phyloP scores from a whole-genome alignment of 2,113 vertebrate genomes.

The Takifugu flavidus region DNA sequence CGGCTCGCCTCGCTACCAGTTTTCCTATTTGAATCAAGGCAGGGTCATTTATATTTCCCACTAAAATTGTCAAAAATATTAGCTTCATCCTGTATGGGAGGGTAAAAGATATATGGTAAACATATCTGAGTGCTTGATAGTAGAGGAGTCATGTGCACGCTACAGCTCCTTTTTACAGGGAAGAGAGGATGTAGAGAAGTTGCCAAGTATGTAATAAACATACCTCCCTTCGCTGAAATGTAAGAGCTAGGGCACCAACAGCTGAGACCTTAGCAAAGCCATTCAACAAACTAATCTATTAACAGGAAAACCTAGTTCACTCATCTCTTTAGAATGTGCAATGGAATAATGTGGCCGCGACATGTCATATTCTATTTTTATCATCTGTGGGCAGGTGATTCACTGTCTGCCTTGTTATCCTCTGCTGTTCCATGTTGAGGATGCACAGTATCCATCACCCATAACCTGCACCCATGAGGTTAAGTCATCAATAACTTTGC shows the following conservation, averaged over 20 bases:
- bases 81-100: slow-evolving; percentile 73
- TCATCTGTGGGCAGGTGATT: slow-evolving; percentile 71
- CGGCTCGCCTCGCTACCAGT: slow-evolving; percentile 59
- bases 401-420: slow-evolving; percentile 79
- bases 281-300: slow-evolving; percentile 65
- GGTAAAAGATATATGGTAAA: slow-evolving; percentile 74
- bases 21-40: slow-evolving; percentile 81
- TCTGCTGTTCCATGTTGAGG: slow-evolving; percentile 66
- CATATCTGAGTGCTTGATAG: slow-evolving; percentile 66
- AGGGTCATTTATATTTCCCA: slow-evolving; percentile 85
- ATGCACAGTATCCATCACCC: slow-evolving; percentile 76
- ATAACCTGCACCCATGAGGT: slow-evolving; percentile 77
- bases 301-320: slow-evolving; percentile 50
- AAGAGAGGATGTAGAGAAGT: slow-evolving; percentile 49
- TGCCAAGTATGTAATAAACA: slow-evolving; percentile 65
- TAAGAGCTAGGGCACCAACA: slow-evolving; percentile 58
- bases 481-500: slow-evolving; percentile 80
- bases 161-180: slow-evolving; percentile 35
- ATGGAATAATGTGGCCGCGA: slow-evolving; percentile 54
- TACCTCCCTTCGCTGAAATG: slow-evolving; percentile 57
- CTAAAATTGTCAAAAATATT: slow-evolving; percentile 81
- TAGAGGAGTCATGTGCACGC: slow-evolving; percentile 33
- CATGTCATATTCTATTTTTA: slow-evolving; percentile 76
- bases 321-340: slow-evolving; percentile 55
- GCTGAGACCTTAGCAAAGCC: slow-evolving; percentile 56